phyloP scores from a whole-genome alignment of 2,113 vertebrate genomes.

The Amphilophus citrinellus region DNA sequence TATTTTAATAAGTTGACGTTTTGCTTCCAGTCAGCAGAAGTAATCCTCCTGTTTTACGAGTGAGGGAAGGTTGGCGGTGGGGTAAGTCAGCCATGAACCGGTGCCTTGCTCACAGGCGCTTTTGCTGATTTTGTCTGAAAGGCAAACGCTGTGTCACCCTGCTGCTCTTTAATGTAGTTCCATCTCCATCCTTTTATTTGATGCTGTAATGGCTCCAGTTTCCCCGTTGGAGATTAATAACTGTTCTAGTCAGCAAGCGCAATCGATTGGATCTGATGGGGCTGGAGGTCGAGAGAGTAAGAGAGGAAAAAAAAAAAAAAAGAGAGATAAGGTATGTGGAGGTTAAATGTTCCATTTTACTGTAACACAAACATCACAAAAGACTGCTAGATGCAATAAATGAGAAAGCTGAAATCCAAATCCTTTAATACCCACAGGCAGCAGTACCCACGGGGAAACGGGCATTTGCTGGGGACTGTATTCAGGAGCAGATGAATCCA shows the following conservation, averaged over 20 bases:
- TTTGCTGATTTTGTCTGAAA: constrained; percentile 1
- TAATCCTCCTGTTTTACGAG: background rate
- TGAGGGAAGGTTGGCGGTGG: background rate
- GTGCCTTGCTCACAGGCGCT: constrained; percentile 25
- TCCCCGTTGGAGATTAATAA: constrained; percentile 19
- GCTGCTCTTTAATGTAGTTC: constrained; percentile 16
- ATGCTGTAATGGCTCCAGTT: constrained; percentile 23
- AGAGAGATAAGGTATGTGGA: background rate
- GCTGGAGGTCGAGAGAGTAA: constrained; percentile 6
- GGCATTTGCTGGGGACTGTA: background rate
- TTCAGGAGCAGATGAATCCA: constrained; percentile 1
- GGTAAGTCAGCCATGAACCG: background rate
- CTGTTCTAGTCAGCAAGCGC: background rate
- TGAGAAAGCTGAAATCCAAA: constrained; percentile 2
- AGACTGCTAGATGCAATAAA: constrained; percentile 2
- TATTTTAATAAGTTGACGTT: constrained; percentile 1
- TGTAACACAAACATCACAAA: constrained; percentile 1
- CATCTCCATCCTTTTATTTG: constrained; percentile 25
- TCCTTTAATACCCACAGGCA: constrained; percentile 8
- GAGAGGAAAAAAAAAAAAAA: background rate
- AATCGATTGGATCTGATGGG: constrained; percentile 28
- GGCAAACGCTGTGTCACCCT: constrained; percentile 2
- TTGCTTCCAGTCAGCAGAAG: background rate
- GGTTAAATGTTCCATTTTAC: constrained; percentile 21
- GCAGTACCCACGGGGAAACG: background rate